Evolutionary conservation across 1,140 invertebrate species (phyloP).

Genomic region (Orchesella cincta): DNA sequence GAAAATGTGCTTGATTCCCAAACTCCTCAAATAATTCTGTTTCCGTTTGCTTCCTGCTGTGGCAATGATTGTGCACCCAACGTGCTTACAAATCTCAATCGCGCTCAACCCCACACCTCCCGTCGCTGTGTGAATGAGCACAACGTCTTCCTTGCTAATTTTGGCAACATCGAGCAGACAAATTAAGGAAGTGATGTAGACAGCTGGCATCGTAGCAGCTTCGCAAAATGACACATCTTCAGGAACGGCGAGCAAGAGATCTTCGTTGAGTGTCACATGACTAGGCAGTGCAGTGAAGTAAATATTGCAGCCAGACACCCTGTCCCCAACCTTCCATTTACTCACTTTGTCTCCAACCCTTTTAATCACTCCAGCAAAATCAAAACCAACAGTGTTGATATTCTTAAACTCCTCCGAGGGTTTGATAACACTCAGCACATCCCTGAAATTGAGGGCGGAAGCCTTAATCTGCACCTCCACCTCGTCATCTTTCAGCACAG

Average conservation of each 20-base stretch:
- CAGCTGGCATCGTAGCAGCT: background rate
- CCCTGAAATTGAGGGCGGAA: constrained; percentile 3
- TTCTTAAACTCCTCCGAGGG: background rate
- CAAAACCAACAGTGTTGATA: background rate
- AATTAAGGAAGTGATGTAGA: background rate
- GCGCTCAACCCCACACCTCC: background rate
- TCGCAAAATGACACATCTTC: background rate
- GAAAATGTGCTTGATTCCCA: constrained; percentile 14
- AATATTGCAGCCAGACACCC: background rate
- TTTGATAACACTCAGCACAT: background rate
- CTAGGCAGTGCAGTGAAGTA: background rate
- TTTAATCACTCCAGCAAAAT: background rate
- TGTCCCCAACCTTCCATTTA: background rate
- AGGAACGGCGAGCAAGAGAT: background rate
- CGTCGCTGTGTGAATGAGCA: background rate
- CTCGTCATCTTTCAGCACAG: background rate
- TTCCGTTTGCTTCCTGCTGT: background rate
- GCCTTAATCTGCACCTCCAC: background rate
- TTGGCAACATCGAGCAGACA: constrained; percentile 2
- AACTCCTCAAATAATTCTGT: background rate
- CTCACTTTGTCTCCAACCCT: background rate
- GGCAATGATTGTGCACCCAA: constrained; percentile 6
- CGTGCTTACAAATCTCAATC: background rate
- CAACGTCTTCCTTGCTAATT: background rate
- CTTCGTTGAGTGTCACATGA: background rate